Base-by-base conservation (phyloP, 1,140 invertebrate species). In the Heliconius himera region DNA sequence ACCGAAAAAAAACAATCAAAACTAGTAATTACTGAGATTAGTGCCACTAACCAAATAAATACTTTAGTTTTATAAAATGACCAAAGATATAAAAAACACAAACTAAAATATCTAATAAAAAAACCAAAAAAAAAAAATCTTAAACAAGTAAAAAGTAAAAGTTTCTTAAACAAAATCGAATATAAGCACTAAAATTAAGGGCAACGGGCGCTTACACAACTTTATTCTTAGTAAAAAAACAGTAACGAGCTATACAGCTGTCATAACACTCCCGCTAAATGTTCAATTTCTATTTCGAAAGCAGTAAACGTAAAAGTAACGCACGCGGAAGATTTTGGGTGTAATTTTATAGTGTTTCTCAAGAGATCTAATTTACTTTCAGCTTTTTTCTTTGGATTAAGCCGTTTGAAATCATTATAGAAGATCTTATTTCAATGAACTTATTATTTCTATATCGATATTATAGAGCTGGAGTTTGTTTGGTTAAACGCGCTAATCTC, bases 191-290 rank as follows among this genome's bases (percentile, higher is more conserved):
- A 26, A 66, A 66, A 66, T 66, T 16, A 66, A 66, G 22, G 26
- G 60, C 22, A 26, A 66, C 26, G 9, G 13, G 36, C 70, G 70
- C 29, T 33, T 71, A 72, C 8, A 41, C 33, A 77, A 71, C 29
- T 77, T 72, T 77, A 77, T 54, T 71, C 41, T 16, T 76, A 70
- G 41, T 54, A 77, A 51, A 49, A 76, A 74, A 82, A 78, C 79
- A 78, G 81, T 77, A 85, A 85, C 75, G 79, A 70, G 76, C 82
- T 79, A 82, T 81, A 81, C 83, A 83, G 85, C 84, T 85, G 83
- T 83, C 80, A 83, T 83, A 84, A 84, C 80, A 86, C 73, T 29
- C 60, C 8, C 60, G 75, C 56, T 76, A 84, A 84, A 76, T 76
- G 79, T 77, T 46, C 78, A 76, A 54, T 83, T 82, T 84, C 77